phyloP scores from a whole-genome alignment of 2,797 vertebrate species.

The Aselliscus stoliczkanus region DNA sequence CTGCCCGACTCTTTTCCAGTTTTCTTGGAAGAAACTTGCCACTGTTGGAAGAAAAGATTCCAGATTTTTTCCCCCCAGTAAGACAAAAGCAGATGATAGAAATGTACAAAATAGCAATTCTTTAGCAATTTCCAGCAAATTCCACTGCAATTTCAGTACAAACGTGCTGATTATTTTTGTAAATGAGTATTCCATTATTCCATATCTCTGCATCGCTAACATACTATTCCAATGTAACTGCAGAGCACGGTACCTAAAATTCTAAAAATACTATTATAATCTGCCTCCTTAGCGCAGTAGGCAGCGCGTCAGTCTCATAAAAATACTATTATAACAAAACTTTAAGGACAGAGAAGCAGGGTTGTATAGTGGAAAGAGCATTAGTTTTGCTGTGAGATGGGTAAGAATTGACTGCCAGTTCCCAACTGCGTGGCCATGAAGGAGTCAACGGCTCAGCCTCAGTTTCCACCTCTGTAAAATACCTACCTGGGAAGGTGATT shows the following conservation, averaged over 20 bases:
- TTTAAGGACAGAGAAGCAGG: not conserved
- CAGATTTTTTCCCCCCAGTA: not conserved
- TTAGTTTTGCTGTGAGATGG: not conserved
- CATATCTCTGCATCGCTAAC: not conserved
- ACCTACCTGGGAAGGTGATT: not conserved
- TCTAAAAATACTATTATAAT: not conserved
- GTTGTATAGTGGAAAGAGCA: not conserved
- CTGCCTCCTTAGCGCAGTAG: no score
- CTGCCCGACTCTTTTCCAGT: not conserved
- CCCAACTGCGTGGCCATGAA: not conserved
- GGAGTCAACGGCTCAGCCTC: not conserved
- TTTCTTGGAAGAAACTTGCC: not conserved
- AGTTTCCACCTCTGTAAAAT: constrained; percentile 12
- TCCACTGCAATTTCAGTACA: constrained; percentile 1
- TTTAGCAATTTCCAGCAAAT: constrained; percentile 28
- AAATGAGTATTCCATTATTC: not conserved
- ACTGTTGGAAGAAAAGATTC: not conserved
- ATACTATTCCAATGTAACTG: not conserved
- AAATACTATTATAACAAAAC: not conserved
- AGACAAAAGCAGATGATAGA: constrained; percentile 11
- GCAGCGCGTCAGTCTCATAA: no score
- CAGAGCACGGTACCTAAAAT: not conserved
- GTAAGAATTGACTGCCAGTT: not conserved
- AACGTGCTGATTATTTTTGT: not conserved
- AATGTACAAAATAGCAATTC: not conserved